Base-by-base conservation (phyloP, 2,113 vertebrate species). In the Aspiorhynchus laticeps region DNA sequence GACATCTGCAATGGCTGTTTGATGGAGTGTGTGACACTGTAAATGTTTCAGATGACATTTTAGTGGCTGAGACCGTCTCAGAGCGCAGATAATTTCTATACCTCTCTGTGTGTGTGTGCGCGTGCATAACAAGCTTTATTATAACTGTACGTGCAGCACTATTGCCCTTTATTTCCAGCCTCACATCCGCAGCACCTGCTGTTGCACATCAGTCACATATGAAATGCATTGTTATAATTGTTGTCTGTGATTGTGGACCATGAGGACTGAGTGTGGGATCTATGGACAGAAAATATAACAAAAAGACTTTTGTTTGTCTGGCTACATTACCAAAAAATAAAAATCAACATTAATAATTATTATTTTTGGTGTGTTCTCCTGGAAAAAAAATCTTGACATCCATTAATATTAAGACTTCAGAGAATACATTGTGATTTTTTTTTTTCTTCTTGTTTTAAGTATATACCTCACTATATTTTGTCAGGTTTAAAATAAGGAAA, bases 41-140 rank as follows among this genome's bases (percentile, higher is more conserved):
- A 26, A 80, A 83, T 36, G 51, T 67, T 73, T 84, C 77, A 43
- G 31, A 46, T 83, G n/a, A 38, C 61, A 78, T 88, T 88, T 67
- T 19, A 48, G 48, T n/a, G 46, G 63, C 38, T 12, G 43, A 19
- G 24, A 43, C 63, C 17, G 21, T 84, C 63, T 17, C 59, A 78
- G 69, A 69, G 65, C 19, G 10, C 87, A 80, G 19, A 84, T 79
- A 0, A 80, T 84, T 80, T 87, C 69, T 84, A 11, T 33, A 56
- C 56, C 26, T 69, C 69, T 81, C 48, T 21, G 51, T 74, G 43
- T 83, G 82, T 56, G 46, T 11, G 73, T 17, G 31, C 0, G 12
- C 14, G 26, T 24, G 21, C n/a, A 21, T 73, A 43, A 63, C 8
- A 65, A 84, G 80, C 73, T 71, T 69, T 79, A 78, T 21, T 65